These are phyloP conservation scores for Agrenia bidenticulata DNA, from an alignment of 2,888 invertebrate species.

Conservation along the genomic window DNA sequence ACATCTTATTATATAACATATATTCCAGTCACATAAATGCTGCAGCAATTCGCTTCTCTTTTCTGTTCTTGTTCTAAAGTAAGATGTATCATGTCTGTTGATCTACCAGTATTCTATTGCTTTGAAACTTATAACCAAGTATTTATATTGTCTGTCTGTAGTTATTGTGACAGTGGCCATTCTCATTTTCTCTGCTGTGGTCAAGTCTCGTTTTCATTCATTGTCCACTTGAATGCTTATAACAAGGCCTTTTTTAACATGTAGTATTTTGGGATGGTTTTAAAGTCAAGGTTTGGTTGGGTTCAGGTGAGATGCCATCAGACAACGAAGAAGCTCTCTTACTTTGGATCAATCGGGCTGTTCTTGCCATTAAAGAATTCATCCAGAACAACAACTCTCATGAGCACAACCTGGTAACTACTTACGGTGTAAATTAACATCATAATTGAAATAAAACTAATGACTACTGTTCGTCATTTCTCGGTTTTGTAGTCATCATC, in stretches of 20 bases:
- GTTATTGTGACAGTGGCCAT: conserved; percentile 16
- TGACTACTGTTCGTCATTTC: conserved; percentile 9
- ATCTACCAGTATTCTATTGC: too few relatives aligned
- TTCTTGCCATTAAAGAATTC: conserved; percentile 68
- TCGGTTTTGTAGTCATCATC: conserved; percentile 40
- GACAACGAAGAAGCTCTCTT: conserved; percentile 81
- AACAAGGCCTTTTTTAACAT: conserved; percentile 37
- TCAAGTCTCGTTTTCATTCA: background rate
- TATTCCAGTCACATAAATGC: too few relatives aligned
- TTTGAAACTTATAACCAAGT: background rate
- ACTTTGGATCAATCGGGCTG: conserved; percentile 86
- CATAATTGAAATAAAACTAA: background rate
- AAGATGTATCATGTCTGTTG: too few relatives aligned
- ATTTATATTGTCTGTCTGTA: conserved; percentile 1
- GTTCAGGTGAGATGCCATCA: conserved; percentile 60
- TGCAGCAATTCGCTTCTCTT: too few relatives aligned
- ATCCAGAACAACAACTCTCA: conserved; percentile 55
- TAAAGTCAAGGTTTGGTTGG: conserved; percentile 54
- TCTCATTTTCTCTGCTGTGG: conserved; percentile 17
- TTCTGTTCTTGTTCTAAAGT: too few relatives aligned
- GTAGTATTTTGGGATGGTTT: conserved; percentile 27
- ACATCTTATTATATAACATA: too few relatives aligned
- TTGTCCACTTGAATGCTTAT: conserved; percentile 23
- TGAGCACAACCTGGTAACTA: conserved; percentile 51
- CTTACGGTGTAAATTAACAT: background rate